phyloP scores from a whole-genome alignment of 2,113 vertebrate species.

The Meleagris gallopavo region DNA sequence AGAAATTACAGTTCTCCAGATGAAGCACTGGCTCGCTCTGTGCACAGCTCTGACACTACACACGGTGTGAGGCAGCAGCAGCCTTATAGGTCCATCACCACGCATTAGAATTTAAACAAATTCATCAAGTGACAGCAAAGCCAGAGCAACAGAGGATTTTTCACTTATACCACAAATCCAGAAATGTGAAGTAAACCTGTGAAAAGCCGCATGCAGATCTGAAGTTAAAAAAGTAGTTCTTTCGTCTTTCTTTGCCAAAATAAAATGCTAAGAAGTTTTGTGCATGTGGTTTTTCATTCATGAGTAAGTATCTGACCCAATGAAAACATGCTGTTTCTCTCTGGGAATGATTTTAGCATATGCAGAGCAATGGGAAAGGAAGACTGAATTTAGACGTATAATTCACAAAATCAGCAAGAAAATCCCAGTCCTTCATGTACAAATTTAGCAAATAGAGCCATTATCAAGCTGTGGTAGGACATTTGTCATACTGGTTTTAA shows the following conservation, averaged over 20 bases:
- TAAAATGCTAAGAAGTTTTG: neutral
- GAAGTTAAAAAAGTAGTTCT: neutral
- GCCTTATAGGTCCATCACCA: fast-evolving
- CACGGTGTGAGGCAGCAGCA: neutral
- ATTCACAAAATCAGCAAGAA: neutral
- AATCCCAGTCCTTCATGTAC: neutral
- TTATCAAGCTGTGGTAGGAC: neutral
- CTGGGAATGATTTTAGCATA: neutral
- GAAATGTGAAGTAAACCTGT: neutral
- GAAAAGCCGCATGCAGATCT: neutral
- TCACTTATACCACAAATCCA: neutral
- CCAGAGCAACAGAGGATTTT: neutral
- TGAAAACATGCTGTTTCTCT: neutral
- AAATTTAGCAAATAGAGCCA: neutral
- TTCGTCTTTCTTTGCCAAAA: neutral
- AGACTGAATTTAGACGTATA: neutral
- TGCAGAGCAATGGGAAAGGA: neutral
- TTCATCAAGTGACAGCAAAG: neutral
- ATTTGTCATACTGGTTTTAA: neutral
- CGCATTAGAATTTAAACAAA: neutral
- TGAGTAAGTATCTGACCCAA: neutral
- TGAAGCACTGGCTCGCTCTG: neutral
- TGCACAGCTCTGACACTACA: neutral
- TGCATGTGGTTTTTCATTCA: neutral
- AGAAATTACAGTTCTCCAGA: neutral